phyloP scores from a whole-genome alignment of 2,113 vertebrate species.

The Plecturocebus donacophilus region DNA sequence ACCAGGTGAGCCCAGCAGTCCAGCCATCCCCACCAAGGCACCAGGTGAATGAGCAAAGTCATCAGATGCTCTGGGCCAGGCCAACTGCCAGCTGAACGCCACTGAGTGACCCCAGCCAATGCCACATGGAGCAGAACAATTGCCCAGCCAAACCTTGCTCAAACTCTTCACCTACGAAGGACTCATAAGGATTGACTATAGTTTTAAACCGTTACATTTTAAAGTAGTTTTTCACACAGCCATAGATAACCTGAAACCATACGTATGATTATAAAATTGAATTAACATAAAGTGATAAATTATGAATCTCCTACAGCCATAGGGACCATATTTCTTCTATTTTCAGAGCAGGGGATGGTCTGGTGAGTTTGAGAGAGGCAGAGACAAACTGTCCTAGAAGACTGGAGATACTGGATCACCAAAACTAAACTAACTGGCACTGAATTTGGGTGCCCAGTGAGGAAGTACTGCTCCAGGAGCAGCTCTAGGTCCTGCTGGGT shows the following conservation, averaged over 20 bases:
- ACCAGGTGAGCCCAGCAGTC: too few relatives aligned
- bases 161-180: not conserved
- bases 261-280: not conserved
- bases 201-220: not conserved
- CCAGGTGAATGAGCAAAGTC: not conserved
- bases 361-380: not conserved
- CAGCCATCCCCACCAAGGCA: not conserved
- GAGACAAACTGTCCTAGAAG: not conserved
- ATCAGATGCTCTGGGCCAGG: not conserved
- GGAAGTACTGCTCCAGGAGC: not conserved
- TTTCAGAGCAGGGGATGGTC: not conserved
- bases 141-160: not conserved
- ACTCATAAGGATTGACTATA: not conserved
- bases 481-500: fast-evolving
- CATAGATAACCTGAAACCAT: not conserved
- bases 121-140: not conserved
- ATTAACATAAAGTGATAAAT: not conserved
- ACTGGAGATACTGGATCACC: not conserved
- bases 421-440: not conserved
- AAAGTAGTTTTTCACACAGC: not conserved
- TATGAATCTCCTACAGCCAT: not conserved
- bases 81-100: not conserved
- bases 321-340: not conserved
- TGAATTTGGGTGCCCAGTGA: not conserved
- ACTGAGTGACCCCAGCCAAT: not conserved